Percentiles rank a stretch among this genome's conserved stretches.
Evolutionary conservation across 53 echinoderm and acorn worm genomes (phyloP).

Genomic region (Henricia sp.): DNA sequence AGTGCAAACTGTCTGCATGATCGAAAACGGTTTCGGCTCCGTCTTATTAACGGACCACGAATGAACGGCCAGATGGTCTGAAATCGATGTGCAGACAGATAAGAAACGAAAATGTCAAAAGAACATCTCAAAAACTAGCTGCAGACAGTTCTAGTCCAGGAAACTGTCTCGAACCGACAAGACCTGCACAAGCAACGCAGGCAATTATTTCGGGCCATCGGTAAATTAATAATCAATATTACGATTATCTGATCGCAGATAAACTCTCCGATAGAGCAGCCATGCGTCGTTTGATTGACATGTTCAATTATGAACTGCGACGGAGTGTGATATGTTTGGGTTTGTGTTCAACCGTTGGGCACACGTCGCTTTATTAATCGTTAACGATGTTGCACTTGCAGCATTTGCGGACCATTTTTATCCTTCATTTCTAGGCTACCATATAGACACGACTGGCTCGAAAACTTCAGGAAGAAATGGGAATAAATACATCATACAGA

Average conservation of each 20-base stretch:
- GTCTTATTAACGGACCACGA: too few relatives aligned
- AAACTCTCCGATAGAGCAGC: slow-evolving; percentile 14
- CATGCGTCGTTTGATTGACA: slow-evolving; percentile 43
- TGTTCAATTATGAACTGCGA: slow-evolving; percentile 36
- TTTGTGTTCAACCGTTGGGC: not conserved
- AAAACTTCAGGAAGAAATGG: too few relatives aligned
- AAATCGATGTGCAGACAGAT: too few relatives aligned
- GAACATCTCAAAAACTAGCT: not conserved
- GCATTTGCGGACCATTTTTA: too few relatives aligned
- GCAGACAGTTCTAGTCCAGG: not conserved
- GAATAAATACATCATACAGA: too few relatives aligned
- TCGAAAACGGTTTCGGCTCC: too few relatives aligned
- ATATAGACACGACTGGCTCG: too few relatives aligned
- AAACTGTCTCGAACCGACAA: not conserved
- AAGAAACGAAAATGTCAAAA: slow-evolving; percentile 29
- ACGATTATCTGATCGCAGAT: slow-evolving; percentile 38
- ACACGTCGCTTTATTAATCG: not conserved
- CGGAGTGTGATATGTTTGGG: slow-evolving; percentile 4
- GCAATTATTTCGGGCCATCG: slow-evolving; percentile 16
- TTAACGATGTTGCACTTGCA: slow-evolving; percentile 23
- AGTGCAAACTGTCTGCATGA: too few relatives aligned
- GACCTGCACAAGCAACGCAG: not conserved
- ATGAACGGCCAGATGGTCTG: too few relatives aligned
- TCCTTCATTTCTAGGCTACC: too few relatives aligned
- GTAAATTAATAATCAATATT: slow-evolving; percentile 42